phyloP scores from a whole-genome alignment of 2,888 invertebrate species.

The Lepidocyrtoides sp. region DNA sequence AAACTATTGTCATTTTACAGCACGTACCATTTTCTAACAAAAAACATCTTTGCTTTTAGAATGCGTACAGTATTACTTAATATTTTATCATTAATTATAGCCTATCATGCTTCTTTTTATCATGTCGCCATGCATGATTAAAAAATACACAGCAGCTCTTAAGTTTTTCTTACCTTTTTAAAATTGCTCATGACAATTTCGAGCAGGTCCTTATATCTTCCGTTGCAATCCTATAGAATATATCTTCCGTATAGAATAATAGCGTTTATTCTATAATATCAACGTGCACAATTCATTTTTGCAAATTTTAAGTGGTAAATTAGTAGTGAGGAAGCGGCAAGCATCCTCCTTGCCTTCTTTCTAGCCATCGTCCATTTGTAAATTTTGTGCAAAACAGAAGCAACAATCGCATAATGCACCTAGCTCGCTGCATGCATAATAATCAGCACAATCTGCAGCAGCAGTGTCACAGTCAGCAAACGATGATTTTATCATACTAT shows the following conservation, averaged over 20 bases:
- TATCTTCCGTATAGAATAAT: no score
- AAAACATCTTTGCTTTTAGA: no score
- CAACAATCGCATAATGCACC: background rate
- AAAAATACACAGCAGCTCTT: conserved; percentile 52
- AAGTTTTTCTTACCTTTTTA: conserved; percentile 32
- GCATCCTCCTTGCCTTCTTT: background rate
- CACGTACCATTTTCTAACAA: background rate
- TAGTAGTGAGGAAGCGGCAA: background rate
- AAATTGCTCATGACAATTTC: conserved; percentile 16
- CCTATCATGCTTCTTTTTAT: background rate
- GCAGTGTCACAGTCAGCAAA: background rate
- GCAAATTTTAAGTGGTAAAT: background rate
- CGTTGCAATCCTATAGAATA: no score
- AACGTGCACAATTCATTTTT: background rate
- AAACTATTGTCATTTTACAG: background rate
- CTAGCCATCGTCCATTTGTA: background rate
- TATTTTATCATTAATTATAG: background rate
- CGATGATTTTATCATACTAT: no score
- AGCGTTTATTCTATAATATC: background rate
- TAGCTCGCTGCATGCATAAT: conserved; percentile 33
- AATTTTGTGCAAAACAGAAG: background rate
- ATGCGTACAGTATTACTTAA: background rate
- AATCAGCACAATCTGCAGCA: no score
- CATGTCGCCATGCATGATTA: conserved; percentile 18
- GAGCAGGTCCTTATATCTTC: conserved; percentile 12